phyloP scores from a whole-genome alignment of 1,140 invertebrate genomes.

The Drosophila pachea region DNA sequence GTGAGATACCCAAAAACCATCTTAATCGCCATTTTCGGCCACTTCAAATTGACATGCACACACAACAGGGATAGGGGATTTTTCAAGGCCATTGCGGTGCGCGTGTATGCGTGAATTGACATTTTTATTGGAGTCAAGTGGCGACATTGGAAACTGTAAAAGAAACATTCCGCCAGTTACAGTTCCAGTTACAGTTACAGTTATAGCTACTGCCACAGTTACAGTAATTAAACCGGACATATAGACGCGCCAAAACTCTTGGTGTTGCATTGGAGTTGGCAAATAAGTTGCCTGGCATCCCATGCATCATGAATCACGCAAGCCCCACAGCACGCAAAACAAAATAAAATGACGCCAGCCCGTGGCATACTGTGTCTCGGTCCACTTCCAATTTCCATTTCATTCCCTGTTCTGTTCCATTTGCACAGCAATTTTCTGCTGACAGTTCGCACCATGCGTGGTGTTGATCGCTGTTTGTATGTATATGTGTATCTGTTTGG shows the following conservation, averaged over 20 bases:
- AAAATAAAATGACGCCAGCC: slow-evolving; percentile 60
- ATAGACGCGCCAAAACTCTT: slow-evolving; percentile 59
- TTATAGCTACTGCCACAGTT: slow-evolving; percentile 32
- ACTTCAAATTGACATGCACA: slow-evolving; percentile 23
- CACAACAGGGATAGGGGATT: slow-evolving; percentile 7
- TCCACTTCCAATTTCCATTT: background rate
- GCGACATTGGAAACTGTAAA: slow-evolving; percentile 43
- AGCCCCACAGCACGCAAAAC: slow-evolving; percentile 58
- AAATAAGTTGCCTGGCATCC: slow-evolving; percentile 26
- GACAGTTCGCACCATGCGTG: slow-evolving; percentile 44
- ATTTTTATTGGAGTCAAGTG: slow-evolving; percentile 71
- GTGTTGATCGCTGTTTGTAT: slow-evolving; percentile 30
- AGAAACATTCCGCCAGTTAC: slow-evolving; percentile 33
- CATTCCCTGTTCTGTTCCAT: slow-evolving; percentile 9
- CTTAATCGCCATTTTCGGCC: slow-evolving; percentile 45
- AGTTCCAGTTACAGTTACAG: slow-evolving; percentile 3
- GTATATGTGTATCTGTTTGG: slow-evolving; percentile 3
- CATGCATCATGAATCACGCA: slow-evolving; percentile 72
- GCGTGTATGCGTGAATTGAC: slow-evolving; percentile 43
- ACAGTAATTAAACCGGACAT: slow-evolving; percentile 69
- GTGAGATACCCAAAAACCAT: slow-evolving; percentile 62
- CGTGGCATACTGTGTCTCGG: background rate
- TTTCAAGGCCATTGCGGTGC: slow-evolving; percentile 49
- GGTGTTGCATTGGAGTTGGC: slow-evolving; percentile 52
- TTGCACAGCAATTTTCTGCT: slow-evolving; percentile 20